phyloP scores from a whole-genome alignment of 2,888 invertebrate species.

The Anthophora plumipes region DNA sequence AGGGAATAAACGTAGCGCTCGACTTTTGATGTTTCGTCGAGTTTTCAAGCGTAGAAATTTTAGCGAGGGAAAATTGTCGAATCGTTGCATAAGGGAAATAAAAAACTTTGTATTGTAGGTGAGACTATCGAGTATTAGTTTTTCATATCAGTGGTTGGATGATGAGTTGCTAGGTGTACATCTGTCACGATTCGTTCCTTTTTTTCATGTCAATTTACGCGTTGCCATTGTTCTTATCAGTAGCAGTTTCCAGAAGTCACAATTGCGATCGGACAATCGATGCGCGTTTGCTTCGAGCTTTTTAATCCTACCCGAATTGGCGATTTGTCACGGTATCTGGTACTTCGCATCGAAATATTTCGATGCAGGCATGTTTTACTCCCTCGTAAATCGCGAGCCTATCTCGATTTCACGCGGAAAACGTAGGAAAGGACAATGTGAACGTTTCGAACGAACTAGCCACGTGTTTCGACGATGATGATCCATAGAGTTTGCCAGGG shows the following conservation, averaged over 20 bases:
- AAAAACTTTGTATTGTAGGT: too few relatives aligned
- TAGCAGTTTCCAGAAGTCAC: neutral
- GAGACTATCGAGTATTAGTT: too few relatives aligned
- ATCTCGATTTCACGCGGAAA: slow-evolving; percentile 60
- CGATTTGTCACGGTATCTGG: slow-evolving; percentile 62
- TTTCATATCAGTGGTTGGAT: too few relatives aligned
- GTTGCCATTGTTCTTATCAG: slow-evolving; percentile 13
- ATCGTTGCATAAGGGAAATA: too few relatives aligned
- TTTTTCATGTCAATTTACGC: neutral
- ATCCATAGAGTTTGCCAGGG: slow-evolving; percentile 17
- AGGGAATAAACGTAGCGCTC: neutral
- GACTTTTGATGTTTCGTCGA: too few relatives aligned
- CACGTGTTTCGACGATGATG: slow-evolving; percentile 43
- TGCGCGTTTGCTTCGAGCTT: slow-evolving; percentile 1
- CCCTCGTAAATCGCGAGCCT: slow-evolving; percentile 65
- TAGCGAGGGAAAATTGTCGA: too few relatives aligned
- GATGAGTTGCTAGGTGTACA: neutral
- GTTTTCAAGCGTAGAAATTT: too few relatives aligned
- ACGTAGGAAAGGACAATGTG: slow-evolving; percentile 57
- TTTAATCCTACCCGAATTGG: slow-evolving; percentile 23
- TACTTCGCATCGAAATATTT: slow-evolving; percentile 57
- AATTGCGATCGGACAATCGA: slow-evolving; percentile 5
- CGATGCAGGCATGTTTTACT: slow-evolving; percentile 49
- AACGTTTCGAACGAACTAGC: too few relatives aligned
- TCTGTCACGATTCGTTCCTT: neutral